Evolutionary conservation across 2,113 vertebrate genomes (phyloP), one percentile per base, ranked within the genome.

Genomic region (Malurus melanocephalus): DNA sequence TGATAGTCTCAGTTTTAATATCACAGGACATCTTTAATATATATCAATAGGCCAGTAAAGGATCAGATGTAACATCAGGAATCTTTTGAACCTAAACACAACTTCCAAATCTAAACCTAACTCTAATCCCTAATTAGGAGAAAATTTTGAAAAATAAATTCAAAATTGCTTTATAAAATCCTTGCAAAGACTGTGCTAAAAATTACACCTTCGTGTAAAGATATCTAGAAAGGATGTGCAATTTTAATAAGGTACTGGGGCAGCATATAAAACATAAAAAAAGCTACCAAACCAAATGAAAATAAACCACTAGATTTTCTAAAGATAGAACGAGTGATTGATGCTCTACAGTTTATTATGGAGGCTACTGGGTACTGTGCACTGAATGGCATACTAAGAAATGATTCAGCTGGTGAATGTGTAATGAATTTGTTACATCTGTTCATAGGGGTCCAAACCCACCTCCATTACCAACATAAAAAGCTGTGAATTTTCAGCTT

Each of bases 401-500:
- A 69, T 56, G 2, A 81, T 83, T 90, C 85, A 80, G 80, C 57
- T 46, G 60, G 45, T 2, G 28, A 89, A 69, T 10, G 40, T 67
- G 52, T 64, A 87, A 55, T 27, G 55, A 57, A 59, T 79, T 85
- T 5, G 7, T 79, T 57, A 40, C 7, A 10, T 61, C 64, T 87
- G 76, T n/a, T 92, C 64, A 38, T 4, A 73, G 49, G 64, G 68
- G 48, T 74, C 48, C 67, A 89, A 90, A 57, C 19, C 43, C 40
- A 69, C 48, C n/a, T 55, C 80, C 65, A 77, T 48, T 56, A 64
- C 43, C n/a, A 49, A 42, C 43, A 87, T 20, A 62, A 89, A 91
- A 91, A 82, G n/a, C 82, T 42, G 88, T 40, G 35, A 79, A 87
- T 94, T 89, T 95, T 91, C 89, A 92, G 64, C 77, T 93, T 80